These are phyloP conservation scores for Steinernema hermaphroditum DNA, from an alignment of 2,888 invertebrate species.

Conservation along the genomic window DNA sequence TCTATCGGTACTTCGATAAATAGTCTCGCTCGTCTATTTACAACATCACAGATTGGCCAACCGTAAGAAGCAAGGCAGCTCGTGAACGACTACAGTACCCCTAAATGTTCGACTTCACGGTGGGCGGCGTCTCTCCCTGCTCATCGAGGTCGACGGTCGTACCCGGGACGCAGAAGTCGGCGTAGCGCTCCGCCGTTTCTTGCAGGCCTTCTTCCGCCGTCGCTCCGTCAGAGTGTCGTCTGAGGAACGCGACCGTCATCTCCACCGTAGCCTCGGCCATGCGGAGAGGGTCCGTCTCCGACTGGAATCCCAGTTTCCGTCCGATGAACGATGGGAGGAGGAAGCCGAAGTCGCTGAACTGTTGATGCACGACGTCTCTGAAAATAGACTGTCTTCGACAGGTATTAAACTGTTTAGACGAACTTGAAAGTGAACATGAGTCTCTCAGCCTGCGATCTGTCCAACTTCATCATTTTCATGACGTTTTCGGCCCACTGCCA, in stretches of 20 bases:
- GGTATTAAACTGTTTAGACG: neutral
- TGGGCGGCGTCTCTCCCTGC: neutral
- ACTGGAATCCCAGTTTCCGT: conserved; percentile 55
- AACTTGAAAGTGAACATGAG: conserved; percentile 37
- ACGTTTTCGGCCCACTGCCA: conserved; percentile 72
- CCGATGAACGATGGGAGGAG: conserved; percentile 60
- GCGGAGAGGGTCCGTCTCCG: conserved; percentile 48
- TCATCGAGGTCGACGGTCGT: conserved; percentile 33
- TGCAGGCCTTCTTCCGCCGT: conserved; percentile 31
- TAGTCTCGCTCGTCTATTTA: neutral
- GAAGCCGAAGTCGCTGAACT: conserved; percentile 67
- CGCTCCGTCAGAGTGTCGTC: conserved; percentile 46
- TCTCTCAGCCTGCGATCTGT: conserved; percentile 43
- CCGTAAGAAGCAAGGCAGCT: conserved; percentile 8
- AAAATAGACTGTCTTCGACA: conserved; percentile 29
- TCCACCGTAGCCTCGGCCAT: conserved; percentile 60
- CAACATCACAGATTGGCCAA: conserved; percentile 20
- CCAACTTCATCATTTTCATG: conserved; percentile 69
- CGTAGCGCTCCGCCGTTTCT: conserved; percentile 41
- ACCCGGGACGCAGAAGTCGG: conserved; percentile 45
- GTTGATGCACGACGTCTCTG: conserved; percentile 68
- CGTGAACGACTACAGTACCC: neutral
- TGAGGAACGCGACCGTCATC: conserved; percentile 60
- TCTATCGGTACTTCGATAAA: no score
- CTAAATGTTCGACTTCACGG: conserved; percentile 6